Percentiles rank a stretch among this genome's conserved stretches.
Evolutionary conservation across 2,888 invertebrate genomes (phyloP).

Genomic region (Hydrotaea diabolus): DNA sequence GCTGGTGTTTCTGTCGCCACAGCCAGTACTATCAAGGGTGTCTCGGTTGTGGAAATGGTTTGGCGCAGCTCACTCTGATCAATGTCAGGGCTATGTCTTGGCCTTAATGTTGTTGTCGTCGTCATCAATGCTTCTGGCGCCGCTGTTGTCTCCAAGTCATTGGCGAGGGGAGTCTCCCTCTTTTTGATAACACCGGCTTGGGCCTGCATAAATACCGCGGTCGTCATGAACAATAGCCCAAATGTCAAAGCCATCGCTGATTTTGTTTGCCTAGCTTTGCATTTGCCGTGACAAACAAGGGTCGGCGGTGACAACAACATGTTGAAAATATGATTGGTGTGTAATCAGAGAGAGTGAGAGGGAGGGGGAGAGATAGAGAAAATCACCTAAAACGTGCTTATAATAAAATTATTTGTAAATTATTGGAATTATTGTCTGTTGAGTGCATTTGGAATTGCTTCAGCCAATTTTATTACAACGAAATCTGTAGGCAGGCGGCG

Average conservation of each 20-base stretch:
- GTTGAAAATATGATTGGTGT: slow-evolving; percentile 7
- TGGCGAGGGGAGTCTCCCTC: slow-evolving; percentile 25
- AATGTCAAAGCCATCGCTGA: background rate
- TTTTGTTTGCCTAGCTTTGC: background rate
- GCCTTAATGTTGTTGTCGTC: background rate
- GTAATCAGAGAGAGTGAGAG: too few species aligned
- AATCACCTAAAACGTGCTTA: slow-evolving; percentile 27
- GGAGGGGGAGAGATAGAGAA: background rate
- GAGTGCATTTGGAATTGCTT: slow-evolving; percentile 8
- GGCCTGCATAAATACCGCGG: background rate
- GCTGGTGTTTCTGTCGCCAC: background rate
- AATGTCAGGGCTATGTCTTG: background rate
- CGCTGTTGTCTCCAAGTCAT: background rate
- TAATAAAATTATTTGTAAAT: slow-evolving; percentile 19
- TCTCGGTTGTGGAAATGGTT: background rate
- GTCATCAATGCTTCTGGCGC: background rate
- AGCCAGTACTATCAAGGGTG: background rate
- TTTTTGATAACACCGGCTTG: slow-evolving; percentile 61
- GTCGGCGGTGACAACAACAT: slow-evolving; percentile 20
- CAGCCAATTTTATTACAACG: background rate
- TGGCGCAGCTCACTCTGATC: background rate
- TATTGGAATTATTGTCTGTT: slow-evolving; percentile 22
- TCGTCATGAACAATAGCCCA: background rate
- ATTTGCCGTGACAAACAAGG: background rate
- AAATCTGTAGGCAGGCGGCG: background rate